Conservation (phyloP, 2,113 vertebrate genomes). For the Fulica atra region DNA sequence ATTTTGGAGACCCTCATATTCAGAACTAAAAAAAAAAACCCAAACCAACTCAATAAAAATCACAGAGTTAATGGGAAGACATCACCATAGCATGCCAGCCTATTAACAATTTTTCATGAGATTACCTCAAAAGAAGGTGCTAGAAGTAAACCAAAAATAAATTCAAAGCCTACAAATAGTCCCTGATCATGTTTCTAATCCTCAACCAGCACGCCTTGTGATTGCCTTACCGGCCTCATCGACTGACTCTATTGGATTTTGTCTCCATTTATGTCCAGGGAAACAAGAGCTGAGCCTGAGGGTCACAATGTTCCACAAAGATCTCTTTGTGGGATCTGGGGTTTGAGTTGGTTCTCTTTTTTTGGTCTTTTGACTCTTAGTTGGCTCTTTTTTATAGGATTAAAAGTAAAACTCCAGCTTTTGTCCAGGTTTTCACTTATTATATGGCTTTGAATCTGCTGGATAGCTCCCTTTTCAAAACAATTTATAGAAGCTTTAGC, state of each 20-base stretch:
- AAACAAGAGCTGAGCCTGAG: not conserved
- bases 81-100: not conserved
- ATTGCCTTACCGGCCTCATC: not conserved
- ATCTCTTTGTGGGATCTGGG: not conserved
- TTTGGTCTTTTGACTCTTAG: not conserved
- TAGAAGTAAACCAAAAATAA: not conserved
- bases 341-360: not conserved
- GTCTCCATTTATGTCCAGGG: not conserved
- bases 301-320: not conserved
- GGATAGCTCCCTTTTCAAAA: not conserved
- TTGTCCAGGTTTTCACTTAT: not conserved
- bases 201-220: not conserved
- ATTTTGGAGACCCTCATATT: not conserved
- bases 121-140: not conserved
- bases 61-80: too few species aligned
- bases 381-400: not conserved
- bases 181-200: not conserved
- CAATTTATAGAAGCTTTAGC: not conserved
- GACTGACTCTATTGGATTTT: not conserved
- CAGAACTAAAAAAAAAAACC: not conserved
- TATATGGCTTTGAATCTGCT: not conserved
- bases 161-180: not conserved
- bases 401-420: not conserved
- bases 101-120: not conserved
- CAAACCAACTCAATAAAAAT: not conserved